Evolutionary conservation across 2,888 invertebrate genomes (phyloP).

Genomic region (Cataglyphis cursor): DNA sequence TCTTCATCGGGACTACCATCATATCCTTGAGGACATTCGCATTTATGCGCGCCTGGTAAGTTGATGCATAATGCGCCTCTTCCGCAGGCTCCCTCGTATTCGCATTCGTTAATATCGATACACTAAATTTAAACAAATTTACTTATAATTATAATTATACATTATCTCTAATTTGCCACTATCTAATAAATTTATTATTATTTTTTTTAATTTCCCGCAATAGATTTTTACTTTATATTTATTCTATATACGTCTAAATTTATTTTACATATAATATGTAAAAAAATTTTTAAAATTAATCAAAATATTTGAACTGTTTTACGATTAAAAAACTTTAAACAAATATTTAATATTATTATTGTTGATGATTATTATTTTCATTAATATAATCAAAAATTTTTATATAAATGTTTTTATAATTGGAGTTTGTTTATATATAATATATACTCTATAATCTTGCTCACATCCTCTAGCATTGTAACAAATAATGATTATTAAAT

Average conservation of each 20-base stretch:
- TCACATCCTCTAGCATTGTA: background rate
- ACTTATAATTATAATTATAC: background rate
- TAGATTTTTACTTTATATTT: background rate
- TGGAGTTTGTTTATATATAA: background rate
- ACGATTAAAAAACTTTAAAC: background rate
- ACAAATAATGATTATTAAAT: slow-evolving; percentile 32
- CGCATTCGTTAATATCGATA: slow-evolving; percentile 94
- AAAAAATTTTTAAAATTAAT: background rate
- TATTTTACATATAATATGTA: background rate
- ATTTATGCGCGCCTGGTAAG: slow-evolving; percentile 93
- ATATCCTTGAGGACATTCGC: slow-evolving; percentile 94
- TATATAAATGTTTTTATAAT: slow-evolving; percentile 1
- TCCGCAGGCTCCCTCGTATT: slow-evolving; percentile 91
- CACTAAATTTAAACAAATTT: slow-evolving; percentile 86
- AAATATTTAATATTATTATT: background rate
- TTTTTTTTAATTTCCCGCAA: background rate
- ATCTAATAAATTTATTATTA: background rate
- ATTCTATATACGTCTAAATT: background rate
- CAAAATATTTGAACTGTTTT: background rate
- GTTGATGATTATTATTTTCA: background rate
- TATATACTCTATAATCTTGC: background rate
- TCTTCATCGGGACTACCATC: slow-evolving; percentile 93
- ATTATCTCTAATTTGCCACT: background rate
- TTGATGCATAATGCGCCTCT: slow-evolving; percentile 93
- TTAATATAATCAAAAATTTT: background rate